Conservation (phyloP, 2,888 invertebrate genomes). For the Nyleta sp. region DNA sequence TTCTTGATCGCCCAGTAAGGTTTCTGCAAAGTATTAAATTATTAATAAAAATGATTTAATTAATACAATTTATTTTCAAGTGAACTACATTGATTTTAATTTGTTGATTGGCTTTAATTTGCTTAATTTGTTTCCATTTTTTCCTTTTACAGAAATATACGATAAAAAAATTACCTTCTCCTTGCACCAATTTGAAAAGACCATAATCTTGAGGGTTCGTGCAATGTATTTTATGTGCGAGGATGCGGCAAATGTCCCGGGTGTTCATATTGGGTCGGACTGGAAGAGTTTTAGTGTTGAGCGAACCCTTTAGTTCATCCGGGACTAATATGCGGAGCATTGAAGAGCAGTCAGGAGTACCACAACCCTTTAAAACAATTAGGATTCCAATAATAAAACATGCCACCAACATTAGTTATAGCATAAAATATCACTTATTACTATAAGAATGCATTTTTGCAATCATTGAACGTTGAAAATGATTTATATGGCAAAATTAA, state of each 20-base stretch:
- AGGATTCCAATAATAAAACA: not conserved
- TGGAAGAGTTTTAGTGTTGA: slow-evolving; percentile 95
- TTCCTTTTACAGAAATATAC: too few species aligned
- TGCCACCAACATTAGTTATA: too few species aligned
- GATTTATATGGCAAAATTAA: too few species aligned
- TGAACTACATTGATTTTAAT: too few species aligned
- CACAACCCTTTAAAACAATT: slow-evolving; percentile 76
- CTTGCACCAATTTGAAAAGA: slow-evolving; percentile 94
- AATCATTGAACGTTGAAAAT: too few species aligned
- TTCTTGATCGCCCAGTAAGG: slow-evolving; percentile 93
- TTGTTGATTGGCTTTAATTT: too few species aligned
- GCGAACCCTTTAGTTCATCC: slow-evolving; percentile 96
- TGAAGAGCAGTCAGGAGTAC: slow-evolving; percentile 85
- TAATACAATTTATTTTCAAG: too few species aligned
- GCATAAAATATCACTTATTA: too few species aligned
- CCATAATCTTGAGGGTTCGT: slow-evolving; percentile 99
- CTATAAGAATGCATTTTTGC: too few species aligned
- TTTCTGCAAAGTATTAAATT: slow-evolving; percentile 86
- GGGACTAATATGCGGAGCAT: slow-evolving; percentile 96
- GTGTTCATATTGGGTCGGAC: slow-evolving; percentile 97
- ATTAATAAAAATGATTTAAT: slow-evolving; percentile 1
- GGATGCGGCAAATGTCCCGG: slow-evolving; percentile 95
- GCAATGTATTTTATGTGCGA: slow-evolving; percentile 97
- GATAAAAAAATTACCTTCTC: slow-evolving; percentile 87
- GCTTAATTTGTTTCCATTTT: too few species aligned